Evolutionary conservation across 2,888 invertebrate genomes (phyloP).

Genomic region (Cryptus armator): DNA sequence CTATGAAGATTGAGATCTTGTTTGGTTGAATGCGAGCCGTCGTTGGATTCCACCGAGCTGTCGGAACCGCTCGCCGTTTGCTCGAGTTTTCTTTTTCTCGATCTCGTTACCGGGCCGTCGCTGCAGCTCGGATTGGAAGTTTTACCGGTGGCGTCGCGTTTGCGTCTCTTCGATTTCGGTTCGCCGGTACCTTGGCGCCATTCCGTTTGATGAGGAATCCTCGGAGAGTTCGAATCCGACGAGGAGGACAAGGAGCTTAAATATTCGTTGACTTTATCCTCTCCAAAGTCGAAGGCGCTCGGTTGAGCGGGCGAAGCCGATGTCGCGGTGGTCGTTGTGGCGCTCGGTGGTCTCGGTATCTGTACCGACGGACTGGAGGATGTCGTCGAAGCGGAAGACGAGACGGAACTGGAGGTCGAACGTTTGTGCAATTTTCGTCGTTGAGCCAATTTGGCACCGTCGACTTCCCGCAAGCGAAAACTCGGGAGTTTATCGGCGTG

Average conservation of each 20-base stretch:
- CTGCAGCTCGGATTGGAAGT: slow-evolving; percentile 32
- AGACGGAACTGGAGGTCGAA: slow-evolving; percentile 84
- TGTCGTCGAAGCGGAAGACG: slow-evolving; percentile 85
- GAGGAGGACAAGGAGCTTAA: slow-evolving; percentile 86
- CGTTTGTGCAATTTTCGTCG: slow-evolving; percentile 89
- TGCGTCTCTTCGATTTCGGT: slow-evolving; percentile 73
- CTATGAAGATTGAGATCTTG: slow-evolving; percentile 75
- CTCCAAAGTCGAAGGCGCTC: slow-evolving; percentile 85
- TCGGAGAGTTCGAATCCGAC: slow-evolving; percentile 80
- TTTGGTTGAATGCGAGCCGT: slow-evolving; percentile 67
- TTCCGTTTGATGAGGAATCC: slow-evolving; percentile 48
- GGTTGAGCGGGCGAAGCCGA: slow-evolving; percentile 80
- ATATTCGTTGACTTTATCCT: slow-evolving; percentile 86
- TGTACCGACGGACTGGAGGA: slow-evolving; percentile 78
- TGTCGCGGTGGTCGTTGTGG: slow-evolving; percentile 69
- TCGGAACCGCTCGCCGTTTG: slow-evolving; percentile 67
- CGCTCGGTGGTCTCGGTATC: slow-evolving; percentile 75
- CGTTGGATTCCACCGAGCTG: slow-evolving; percentile 72
- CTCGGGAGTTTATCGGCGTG: slow-evolving; percentile 90
- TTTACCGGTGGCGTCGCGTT: slow-evolving; percentile 64
- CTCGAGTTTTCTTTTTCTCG: slow-evolving; percentile 81
- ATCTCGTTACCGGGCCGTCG: slow-evolving; percentile 81
- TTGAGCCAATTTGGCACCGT: slow-evolving; percentile 90
- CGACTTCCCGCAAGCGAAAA: slow-evolving; percentile 91
- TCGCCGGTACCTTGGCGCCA: slow-evolving; percentile 43